These are phyloP conservation scores for Calephelis virginiensis DNA, from an alignment of 1,140 invertebrate genomes.

Conservation along the genomic window DNA sequence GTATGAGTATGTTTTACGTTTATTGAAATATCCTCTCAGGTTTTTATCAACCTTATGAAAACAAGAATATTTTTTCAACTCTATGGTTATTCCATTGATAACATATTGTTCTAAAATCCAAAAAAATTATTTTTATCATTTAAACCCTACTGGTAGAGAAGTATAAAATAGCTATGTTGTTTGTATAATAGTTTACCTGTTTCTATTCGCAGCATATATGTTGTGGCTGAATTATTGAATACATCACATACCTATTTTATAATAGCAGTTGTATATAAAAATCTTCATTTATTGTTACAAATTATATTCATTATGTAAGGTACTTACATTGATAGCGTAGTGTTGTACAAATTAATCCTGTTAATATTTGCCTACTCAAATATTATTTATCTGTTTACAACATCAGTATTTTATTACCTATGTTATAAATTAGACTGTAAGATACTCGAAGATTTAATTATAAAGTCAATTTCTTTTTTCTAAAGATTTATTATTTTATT, in stretches of 20 bases:
- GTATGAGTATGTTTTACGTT: neutral
- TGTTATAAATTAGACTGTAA: too few species aligned
- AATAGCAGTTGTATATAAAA: neutral
- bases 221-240: neutral
- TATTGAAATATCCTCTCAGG: neutral
- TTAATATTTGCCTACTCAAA: constrained; percentile 4
- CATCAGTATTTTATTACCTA: constrained; percentile 5
- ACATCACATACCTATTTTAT: neutral
- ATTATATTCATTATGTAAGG: constrained; percentile 12
- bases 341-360: constrained; percentile 12
- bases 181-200: neutral
- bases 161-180: neutral
- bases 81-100: too few species aligned
- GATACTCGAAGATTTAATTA: too few species aligned
- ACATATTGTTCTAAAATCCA: too few species aligned
- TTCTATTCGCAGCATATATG: neutral
- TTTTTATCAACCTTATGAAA: neutral
- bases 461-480: too few species aligned
- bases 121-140: too few species aligned
- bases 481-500: too few species aligned
- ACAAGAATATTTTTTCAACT: too few species aligned
- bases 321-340: constrained; percentile 1
- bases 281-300: constrained; percentile 1
- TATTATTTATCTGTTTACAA: neutral
- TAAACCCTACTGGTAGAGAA: too few species aligned